Evolutionary conservation across 2,888 invertebrate species (phyloP).

Genomic region (Sceliomorpha sp.): DNA sequence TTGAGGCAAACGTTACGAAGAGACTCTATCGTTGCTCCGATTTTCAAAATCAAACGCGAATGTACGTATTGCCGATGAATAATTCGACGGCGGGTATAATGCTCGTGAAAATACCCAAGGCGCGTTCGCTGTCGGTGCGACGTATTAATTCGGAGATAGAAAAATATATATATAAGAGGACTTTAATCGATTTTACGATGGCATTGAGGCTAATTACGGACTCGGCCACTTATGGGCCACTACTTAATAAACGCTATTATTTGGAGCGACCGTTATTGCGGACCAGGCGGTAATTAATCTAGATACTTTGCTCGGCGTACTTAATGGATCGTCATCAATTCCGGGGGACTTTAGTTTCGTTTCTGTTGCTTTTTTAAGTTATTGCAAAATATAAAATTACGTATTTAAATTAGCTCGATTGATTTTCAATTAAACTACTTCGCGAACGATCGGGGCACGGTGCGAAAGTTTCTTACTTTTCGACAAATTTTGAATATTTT

Average conservation of each 20-base stretch:
- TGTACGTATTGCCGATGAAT: no score
- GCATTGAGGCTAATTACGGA: conserved; percentile 23
- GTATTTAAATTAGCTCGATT: conserved; percentile 9
- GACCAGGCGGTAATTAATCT: conserved; percentile 25
- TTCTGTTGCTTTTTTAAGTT: not conserved
- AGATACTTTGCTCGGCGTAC: conserved; percentile 16
- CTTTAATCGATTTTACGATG: conserved; percentile 8
- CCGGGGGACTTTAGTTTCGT: not conserved
- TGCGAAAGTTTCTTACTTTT: no score
- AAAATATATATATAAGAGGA: conserved; percentile 9
- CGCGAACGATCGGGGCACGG: no score
- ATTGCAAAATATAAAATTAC: conserved; percentile 6
- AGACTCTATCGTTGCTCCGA: no score
- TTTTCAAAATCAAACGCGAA: no score
- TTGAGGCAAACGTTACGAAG: no score
- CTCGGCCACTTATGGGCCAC: conserved; percentile 25
- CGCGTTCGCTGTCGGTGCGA: not conserved
- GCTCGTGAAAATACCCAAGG: no score
- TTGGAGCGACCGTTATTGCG: conserved; percentile 17
- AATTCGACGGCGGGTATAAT: no score
- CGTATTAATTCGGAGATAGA: conserved; percentile 1
- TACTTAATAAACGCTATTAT: conserved; percentile 34
- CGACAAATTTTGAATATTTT: no score
- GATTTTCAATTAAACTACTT: conserved; percentile 1
- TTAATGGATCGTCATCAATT: conserved; percentile 19